These are phyloP conservation scores for Dipodomys stephensi DNA, from an alignment of 2,113 vertebrate species.

Conservation along the genomic window DNA sequence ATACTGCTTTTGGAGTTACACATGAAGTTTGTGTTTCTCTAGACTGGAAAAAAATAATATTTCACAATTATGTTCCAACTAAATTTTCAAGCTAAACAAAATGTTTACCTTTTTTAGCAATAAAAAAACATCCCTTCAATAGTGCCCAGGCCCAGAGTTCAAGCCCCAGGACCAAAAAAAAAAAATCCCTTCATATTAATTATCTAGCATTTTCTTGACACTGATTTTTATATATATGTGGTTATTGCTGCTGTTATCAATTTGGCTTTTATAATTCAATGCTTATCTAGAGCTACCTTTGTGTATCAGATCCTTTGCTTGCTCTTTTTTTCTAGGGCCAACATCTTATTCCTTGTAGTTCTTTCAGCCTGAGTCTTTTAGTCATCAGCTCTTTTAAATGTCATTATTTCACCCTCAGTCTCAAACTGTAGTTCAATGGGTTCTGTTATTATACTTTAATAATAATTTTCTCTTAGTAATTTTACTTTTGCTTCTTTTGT, in stretches of 20 bases:
- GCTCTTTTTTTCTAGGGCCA: neutral
- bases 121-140: neutral
- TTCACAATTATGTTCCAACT: neutral
- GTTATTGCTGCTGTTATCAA: neutral
- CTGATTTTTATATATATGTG: neutral
- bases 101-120: neutral
- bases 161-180: no score
- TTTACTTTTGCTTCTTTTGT: slow-evolving; percentile 1
- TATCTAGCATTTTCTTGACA: neutral
- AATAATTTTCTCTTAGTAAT: neutral
- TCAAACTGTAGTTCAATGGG: neutral
- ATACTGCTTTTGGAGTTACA: neutral
- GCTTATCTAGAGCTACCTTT: neutral
- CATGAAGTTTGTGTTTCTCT: slow-evolving; percentile 7
- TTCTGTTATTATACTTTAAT: neutral
- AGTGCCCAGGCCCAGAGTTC: no score
- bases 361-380: neutral
- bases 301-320: neutral
- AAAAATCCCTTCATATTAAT: neutral
- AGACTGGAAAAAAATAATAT: neutral
- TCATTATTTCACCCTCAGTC: neutral
- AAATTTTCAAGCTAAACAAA: neutral
- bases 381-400: neutral
- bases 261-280: neutral
- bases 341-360: neutral